Conservation (phyloP, 2,888 invertebrate genomes). For the Malachius bipustulatus region DNA sequence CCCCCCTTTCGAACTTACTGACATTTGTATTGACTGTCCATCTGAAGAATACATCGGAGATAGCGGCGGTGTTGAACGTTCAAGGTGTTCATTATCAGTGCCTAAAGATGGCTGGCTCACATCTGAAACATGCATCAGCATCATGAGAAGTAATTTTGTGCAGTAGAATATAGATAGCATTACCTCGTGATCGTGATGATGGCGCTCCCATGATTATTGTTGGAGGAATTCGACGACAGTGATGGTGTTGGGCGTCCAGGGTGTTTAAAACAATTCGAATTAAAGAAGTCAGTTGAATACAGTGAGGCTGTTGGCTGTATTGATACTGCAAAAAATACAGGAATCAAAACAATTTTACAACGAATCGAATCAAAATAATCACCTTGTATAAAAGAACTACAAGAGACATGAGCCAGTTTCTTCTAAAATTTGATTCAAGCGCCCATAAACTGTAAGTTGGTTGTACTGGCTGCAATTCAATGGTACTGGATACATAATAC, state of each 20-base stretch:
- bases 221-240: slow-evolving; percentile 74
- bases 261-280: slow-evolving; percentile 87
- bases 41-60: slow-evolving; percentile 51
- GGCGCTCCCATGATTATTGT: slow-evolving; percentile 65
- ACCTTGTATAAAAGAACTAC: slow-evolving; percentile 94
- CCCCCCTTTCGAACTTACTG: slow-evolving; percentile 34
- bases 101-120: slow-evolving; percentile 67
- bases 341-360: too few species aligned
- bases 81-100: slow-evolving; percentile 49
- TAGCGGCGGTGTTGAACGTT: slow-evolving; percentile 44
- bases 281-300: slow-evolving; percentile 62
- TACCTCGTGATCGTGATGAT: slow-evolving; percentile 54
- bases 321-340: slow-evolving; percentile 50
- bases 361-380: too few species aligned
- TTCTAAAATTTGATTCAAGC: slow-evolving; percentile 73
- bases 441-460: slow-evolving; percentile 79
- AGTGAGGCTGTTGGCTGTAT: slow-evolving; percentile 58
- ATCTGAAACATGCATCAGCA: slow-evolving; percentile 39
- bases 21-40: slow-evolving; percentile 39
- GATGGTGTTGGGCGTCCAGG: slow-evolving; percentile 82
- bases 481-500: slow-evolving; percentile 41
- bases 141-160: neutral
- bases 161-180: slow-evolving; percentile 10
- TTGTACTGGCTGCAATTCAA: slow-evolving; percentile 48
- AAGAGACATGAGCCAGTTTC: slow-evolving; percentile 87